Base-by-base conservation (phyloP, 2,113 vertebrate genomes). In the Trematocara variabile region DNA sequence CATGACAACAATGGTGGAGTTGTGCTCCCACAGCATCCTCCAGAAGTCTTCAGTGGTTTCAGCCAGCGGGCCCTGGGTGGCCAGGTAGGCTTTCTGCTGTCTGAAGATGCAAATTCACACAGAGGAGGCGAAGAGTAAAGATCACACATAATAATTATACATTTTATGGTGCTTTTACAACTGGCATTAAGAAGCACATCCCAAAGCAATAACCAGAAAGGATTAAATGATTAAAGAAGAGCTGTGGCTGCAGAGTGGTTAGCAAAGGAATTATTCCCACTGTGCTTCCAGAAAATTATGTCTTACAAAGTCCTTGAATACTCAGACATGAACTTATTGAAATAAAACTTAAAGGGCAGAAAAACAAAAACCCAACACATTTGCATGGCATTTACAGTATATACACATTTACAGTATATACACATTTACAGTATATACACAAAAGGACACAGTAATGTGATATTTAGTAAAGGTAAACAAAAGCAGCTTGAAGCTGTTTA, bases 1-100 rank as follows among this genome's bases (percentile, higher is more conserved):
- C 98, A 99, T 99, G 95, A 99, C 98, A 63, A 99, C 97, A 80
- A 99, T 99, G 94, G 98, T 99, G 86, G 98, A 99, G 91, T 98
- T 98, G 96, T 99, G 98, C 89, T 99, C 98, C 98, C 98, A 99
- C 10, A 99, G 96, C 98, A 99, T 99, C 89, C 98, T 97, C 98
- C 98, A 99, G 97, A 99, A 98, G 95, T 99, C 98, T 94, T 99
- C 98, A 0, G 98, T 99, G 95, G 98, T 99, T 96, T 99, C 98
- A 0, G 98, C 97, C 95, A 99, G 95, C 0, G 98, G 98, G 70
- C 98, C 98, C 95, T 99, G 98, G 0, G 98, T 99, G 89, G 98
- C 98, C 78, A 99, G 96, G 96, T 99, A 99, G 80, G 98, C 98
- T 94, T 98, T 99, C 95, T 99, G 98, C 90, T 98, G 98, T 95